phyloP scores from a whole-genome alignment of 2,113 vertebrate genomes.

The Cnemophilus loriae region DNA sequence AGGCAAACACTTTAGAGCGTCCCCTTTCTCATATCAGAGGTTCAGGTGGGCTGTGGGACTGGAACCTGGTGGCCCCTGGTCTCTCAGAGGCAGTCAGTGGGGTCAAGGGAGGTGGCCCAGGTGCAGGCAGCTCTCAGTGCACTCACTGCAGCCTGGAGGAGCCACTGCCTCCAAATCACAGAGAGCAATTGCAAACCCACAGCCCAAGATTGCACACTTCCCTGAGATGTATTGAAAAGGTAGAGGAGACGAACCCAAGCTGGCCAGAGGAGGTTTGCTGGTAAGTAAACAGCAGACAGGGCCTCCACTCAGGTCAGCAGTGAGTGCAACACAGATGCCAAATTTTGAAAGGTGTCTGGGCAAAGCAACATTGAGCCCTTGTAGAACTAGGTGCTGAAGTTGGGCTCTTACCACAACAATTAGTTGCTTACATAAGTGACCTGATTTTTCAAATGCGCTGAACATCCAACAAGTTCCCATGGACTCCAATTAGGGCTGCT shows the following conservation, averaged over 20 bases:
- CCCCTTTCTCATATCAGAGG: not conserved
- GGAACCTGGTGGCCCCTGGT: accelerated
- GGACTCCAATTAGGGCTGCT: constrained; percentile 23
- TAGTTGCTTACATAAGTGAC: constrained; percentile 47
- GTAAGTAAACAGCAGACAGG: not conserved
- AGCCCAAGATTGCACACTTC: accelerated
- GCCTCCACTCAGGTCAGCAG: not conserved
- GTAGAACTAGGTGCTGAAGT: not conserved
- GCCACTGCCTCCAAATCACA: not conserved
- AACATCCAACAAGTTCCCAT: constrained; percentile 18
- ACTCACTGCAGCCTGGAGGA: accelerated
- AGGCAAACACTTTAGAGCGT: accelerated
- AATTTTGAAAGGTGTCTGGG: not conserved
- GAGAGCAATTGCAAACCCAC: not conserved
- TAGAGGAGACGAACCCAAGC: not conserved
- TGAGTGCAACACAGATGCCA: not conserved
- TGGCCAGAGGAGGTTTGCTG: accelerated
- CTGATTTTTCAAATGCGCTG: constrained; percentile 27
- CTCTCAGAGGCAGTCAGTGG: not conserved
- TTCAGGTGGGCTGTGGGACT: accelerated
- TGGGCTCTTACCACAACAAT: not conserved
- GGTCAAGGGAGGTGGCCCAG: not conserved
- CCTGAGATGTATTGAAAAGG: accelerated
- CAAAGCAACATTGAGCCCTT: not conserved
- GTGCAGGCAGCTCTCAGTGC: accelerated